Evolutionary conservation across 2,113 vertebrate genomes (phyloP), one percentile per base, ranked within the genome.

Genomic region (Prunella fulvescens): DNA sequence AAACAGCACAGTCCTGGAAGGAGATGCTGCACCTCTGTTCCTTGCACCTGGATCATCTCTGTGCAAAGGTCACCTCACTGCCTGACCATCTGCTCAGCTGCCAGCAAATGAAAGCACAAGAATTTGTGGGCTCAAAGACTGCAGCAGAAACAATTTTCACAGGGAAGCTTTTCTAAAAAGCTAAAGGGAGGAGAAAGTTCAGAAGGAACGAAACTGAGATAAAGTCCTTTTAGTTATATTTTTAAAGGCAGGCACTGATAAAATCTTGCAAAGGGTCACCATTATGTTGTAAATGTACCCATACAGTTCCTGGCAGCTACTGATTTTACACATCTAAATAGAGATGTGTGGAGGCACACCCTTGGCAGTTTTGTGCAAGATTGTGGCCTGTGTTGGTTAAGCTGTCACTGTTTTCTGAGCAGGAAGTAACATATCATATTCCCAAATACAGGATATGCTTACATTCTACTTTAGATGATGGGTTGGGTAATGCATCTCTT

Each of bases 321-420:
- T 62, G 74, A 20, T 57, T 96, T 95, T 62, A 47, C 74, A 28
- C 33, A 50, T 61, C 84, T 79, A 67, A 91, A 69, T 29, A 37
- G 71, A 91, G 85, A 76, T 26, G 23, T 24, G 29, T 24, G 51
- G 86, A 83, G 90, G 40, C 92, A 92, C 86, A 58, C 90, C 93
- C 90, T 84, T 69, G 71, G 53, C 45, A 25, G 28, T 76, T 90
- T 24, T 60, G 62, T 87, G 65, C 25, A 45, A 76, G 67, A 42
- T 48, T 86, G 37, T 2, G 5, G 70, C 91, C 60, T 78, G 5
- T 37, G 42, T 40, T 51, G 66, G 51, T 67, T 51, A 60, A 51
- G 20, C 33, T 74, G 24, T 90, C 78, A 71, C 20, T 40, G 15
- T 65, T 79, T 94, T 83, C 53, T 74, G 51, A 84, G 76, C 65